phyloP scores from a whole-genome alignment of 2,797 vertebrate species.

The Helicolenus hilgendorfi region DNA sequence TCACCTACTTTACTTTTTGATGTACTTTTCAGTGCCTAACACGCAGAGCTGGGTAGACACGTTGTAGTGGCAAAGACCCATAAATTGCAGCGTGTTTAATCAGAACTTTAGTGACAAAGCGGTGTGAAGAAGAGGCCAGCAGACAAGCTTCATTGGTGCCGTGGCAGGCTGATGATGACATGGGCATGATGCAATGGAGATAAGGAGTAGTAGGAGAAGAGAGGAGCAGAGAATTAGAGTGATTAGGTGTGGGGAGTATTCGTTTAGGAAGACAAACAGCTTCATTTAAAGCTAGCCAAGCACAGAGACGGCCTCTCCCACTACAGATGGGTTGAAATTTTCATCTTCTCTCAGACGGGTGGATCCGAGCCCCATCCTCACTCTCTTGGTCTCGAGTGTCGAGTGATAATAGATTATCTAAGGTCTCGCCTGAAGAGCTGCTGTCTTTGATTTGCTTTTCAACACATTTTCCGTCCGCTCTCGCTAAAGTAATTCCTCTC shows the following conservation, averaged over 20 bases:
- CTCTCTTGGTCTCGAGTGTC: constrained; percentile 29
- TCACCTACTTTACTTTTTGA: constrained; percentile 11
- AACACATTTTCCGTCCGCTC: constrained; percentile 46
- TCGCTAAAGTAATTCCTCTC: constrained; percentile 46
- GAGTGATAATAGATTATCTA: constrained; percentile 71
- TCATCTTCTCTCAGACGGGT: constrained; percentile 57
- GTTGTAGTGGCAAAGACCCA: neutral
- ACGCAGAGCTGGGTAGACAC: neutral
- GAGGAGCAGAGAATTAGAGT: constrained; percentile 57
- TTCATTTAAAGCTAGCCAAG: constrained; percentile 80
- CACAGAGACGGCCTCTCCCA: constrained; percentile 58
- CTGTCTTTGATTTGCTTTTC: constrained; percentile 71
- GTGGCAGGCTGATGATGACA: constrained; percentile 65
- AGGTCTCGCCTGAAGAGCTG: constrained; percentile 56
- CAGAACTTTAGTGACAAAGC: constrained; percentile 62
- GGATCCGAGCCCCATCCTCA: constrained; percentile 8
- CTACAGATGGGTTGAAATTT: constrained; percentile 67
- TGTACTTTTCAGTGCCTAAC: neutral
- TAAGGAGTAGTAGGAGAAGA: constrained; percentile 48
- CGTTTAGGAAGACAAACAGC: constrained; percentile 83
- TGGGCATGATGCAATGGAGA: constrained; percentile 58
- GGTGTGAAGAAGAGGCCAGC: constrained; percentile 75
- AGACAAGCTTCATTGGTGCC: constrained; percentile 69
- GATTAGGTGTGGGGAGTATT: constrained; percentile 68
- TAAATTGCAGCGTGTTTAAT: constrained; percentile 48